Percentiles rank a stretch among this genome's conserved stretches.
Conservation (phyloP, 2,888 invertebrate species). For the Platycheirus albimanus region DNA sequence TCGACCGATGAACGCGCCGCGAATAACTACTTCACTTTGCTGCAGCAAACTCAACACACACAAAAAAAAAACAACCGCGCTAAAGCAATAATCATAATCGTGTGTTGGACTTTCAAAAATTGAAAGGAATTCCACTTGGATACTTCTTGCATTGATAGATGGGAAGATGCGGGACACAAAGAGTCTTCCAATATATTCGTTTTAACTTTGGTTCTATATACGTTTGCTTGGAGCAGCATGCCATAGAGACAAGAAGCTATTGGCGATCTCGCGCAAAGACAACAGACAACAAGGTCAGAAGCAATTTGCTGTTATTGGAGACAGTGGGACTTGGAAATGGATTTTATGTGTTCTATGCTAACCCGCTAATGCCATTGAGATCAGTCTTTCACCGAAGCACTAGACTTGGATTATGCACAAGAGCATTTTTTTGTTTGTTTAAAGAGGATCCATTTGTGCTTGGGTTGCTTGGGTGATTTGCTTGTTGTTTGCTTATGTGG, state of each 20-base stretch:
- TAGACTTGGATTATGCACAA: not conserved
- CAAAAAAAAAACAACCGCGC: not conserved
- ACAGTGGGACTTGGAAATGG: conserved; percentile 46
- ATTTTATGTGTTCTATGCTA: conserved; percentile 56
- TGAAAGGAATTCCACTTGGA: conserved; percentile 61
- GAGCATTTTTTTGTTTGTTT: conserved; percentile 31
- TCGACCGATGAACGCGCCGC: conserved; percentile 26
- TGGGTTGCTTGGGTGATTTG: not conserved
- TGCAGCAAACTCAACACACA: no score
- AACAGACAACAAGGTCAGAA: conserved; percentile 57
- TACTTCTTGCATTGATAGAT: conserved; percentile 37
- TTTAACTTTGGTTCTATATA: no score
- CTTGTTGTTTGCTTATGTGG: conserved; percentile 4
- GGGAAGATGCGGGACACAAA: conserved; percentile 37
- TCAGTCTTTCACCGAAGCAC: conserved; percentile 27
- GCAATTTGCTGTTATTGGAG: conserved; percentile 57
- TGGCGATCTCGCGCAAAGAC: conserved; percentile 42
- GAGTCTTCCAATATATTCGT: no score
- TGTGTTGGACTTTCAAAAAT: conserved; percentile 64
- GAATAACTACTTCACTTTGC: conserved; percentile 39
- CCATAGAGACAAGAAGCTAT: conserved; percentile 44
- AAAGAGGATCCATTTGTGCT: no score
- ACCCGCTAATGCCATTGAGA: conserved; percentile 39
- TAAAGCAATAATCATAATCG: conserved; percentile 67
- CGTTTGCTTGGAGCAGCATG: not conserved